phyloP scores from a whole-genome alignment of 2,888 invertebrate species.

The Tachina lurida region DNA sequence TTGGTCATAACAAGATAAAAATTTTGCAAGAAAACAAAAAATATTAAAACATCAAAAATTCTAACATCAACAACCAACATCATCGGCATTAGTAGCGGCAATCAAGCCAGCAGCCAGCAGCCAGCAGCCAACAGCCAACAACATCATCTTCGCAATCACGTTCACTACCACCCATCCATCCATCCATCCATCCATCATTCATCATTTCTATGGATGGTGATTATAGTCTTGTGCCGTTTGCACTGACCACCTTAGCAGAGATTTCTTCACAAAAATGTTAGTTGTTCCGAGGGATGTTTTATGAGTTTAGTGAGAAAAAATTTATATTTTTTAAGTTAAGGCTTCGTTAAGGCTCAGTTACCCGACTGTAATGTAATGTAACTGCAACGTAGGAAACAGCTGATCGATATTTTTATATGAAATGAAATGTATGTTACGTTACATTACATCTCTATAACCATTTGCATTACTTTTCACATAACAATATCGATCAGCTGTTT shows the following conservation, averaged over 20 bases:
- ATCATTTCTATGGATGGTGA: conserved; percentile 18
- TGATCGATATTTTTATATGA: too few relatives aligned
- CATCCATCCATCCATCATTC: conserved; percentile 38
- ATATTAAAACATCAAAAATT: conserved; percentile 37
- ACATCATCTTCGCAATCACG: conserved; percentile 25
- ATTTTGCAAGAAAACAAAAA: not conserved
- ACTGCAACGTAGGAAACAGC: too few relatives aligned
- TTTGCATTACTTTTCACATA: too few relatives aligned
- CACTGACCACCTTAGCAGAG: conserved; percentile 32
- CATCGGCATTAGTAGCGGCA: not conserved
- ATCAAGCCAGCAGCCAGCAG: not conserved
- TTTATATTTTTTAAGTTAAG: not conserved
- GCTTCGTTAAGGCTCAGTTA: not conserved
- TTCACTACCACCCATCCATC: conserved; percentile 15
- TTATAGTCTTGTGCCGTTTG: conserved; percentile 41
- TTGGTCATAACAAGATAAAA: conserved; percentile 34
- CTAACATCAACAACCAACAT: conserved; percentile 23
- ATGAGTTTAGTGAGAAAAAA: not conserved
- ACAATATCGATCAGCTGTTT: too few relatives aligned
- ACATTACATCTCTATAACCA: too few relatives aligned
- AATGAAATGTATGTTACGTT: too few relatives aligned
- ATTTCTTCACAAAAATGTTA: not conserved
- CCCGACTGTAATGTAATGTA: too few relatives aligned
- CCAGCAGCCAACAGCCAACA: conserved; percentile 10
- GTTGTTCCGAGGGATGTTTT: conserved; percentile 1